These are phyloP conservation scores for Prosapia bicincta DNA, from an alignment of 2,888 invertebrate species.

Conservation along the genomic window DNA sequence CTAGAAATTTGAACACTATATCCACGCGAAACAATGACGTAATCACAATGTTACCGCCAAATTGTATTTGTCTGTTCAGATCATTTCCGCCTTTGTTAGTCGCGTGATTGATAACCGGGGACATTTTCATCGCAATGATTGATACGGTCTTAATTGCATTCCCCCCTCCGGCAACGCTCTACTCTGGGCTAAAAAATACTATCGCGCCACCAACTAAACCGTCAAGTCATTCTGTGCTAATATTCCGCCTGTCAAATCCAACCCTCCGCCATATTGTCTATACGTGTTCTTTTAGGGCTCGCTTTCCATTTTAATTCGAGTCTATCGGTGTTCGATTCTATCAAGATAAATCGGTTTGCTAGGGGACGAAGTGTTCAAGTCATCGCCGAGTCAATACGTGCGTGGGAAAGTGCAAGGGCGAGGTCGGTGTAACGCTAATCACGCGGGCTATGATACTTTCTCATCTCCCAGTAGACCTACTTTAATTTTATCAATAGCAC, in stretches of 20 bases:
- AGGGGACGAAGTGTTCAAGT: not conserved
- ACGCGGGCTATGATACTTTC: too few species aligned
- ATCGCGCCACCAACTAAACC: not conserved
- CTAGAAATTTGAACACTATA: too few species aligned
- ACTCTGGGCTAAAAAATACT: not conserved
- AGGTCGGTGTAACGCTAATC: too few species aligned
- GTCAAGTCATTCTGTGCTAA: not conserved
- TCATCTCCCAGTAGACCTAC: too few species aligned
- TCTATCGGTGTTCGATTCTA: not conserved
- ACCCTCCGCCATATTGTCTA: not conserved
- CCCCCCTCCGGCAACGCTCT: not conserved
- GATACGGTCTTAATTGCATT: not conserved
- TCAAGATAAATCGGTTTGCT: not conserved
- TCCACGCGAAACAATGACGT: not conserved
- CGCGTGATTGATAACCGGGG: not conserved
- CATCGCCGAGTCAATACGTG: not conserved
- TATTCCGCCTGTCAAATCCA: not conserved
- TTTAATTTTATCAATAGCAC: too few species aligned
- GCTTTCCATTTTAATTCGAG: not conserved
- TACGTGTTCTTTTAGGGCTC: not conserved
- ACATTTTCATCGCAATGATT: slow-evolving; percentile 2
- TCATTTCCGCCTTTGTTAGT: not conserved
- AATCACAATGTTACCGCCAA: not conserved
- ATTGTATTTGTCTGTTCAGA: not conserved
- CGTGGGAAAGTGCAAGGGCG: too few species aligned